Conservation (phyloP, 2,888 invertebrate species). For the Noctua pronuba region DNA sequence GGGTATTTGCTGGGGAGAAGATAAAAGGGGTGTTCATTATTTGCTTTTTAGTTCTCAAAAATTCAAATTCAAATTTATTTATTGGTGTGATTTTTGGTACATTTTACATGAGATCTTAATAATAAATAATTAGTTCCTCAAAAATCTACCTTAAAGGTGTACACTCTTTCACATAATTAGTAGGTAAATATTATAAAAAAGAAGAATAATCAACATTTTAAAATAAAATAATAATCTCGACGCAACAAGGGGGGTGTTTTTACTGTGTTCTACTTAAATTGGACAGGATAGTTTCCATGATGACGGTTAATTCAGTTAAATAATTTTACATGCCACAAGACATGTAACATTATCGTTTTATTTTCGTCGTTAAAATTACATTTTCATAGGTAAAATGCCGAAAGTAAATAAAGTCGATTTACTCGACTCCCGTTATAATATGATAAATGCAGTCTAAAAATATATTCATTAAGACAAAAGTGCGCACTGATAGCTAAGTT, state of each 20-base stretch:
- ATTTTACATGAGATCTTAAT: too few species aligned
- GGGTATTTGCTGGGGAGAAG: constrained; percentile 93
- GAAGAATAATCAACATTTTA: too few species aligned
- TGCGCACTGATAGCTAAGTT: neutral
- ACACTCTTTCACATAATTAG: too few species aligned
- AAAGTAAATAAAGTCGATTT: neutral
- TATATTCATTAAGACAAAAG: neutral
- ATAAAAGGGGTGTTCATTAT: neutral
- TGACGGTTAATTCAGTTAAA: neutral
- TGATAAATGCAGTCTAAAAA: neutral
- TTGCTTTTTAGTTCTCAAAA: neutral
- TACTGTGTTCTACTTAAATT: neutral
- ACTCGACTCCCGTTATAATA: neutral
- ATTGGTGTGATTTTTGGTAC: too few species aligned
- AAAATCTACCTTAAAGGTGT: too few species aligned
- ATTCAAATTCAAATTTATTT: too few species aligned
- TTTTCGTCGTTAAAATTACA: neutral
- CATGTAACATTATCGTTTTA: too few species aligned
- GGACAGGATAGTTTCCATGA: neutral
- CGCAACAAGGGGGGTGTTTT: neutral
- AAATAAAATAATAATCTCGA: too few species aligned
- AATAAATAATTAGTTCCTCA: too few species aligned
- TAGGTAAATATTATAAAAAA: too few species aligned
- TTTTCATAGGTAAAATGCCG: neutral
- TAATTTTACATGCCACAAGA: too few species aligned